Percentiles rank a stretch among this genome's conserved stretches.
Conservation (phyloP, 2,888 invertebrate species). For the Carcina quercana region DNA sequence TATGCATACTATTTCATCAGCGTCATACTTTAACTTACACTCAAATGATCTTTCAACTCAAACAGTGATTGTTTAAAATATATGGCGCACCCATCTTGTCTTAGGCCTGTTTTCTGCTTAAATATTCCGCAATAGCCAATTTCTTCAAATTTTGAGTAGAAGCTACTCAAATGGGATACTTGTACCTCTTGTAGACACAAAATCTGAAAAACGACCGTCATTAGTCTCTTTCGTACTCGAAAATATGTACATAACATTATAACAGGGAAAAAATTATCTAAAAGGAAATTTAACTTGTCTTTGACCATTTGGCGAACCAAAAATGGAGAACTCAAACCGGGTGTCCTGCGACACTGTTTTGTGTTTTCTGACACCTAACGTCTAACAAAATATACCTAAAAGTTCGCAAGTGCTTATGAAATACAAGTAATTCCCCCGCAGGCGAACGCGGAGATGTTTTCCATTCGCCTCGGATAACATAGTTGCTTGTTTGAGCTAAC, state of each 20-base stretch:
- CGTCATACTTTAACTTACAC: too few relatives aligned
- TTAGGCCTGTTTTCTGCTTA: slow-evolving; percentile 87
- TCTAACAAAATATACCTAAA: too few relatives aligned
- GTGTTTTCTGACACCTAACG: too few relatives aligned
- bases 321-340: too few relatives aligned
- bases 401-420: not conserved
- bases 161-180: slow-evolving; percentile 78
- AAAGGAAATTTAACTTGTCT: too few relatives aligned
- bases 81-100: slow-evolving; percentile 93
- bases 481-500: not conserved
- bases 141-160: slow-evolving; percentile 69
- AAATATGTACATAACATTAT: too few relatives aligned
- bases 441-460: not conserved
- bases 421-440: not conserved
- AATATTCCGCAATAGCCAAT: slow-evolving; percentile 84
- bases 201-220: slow-evolving; percentile 79
- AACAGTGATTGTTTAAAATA: slow-evolving; percentile 83
- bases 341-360: too few relatives aligned
- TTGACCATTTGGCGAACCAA: too few relatives aligned
- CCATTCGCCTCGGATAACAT: not conserved
- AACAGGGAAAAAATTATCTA: too few relatives aligned
- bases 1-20: too few relatives aligned
- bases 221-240: too few relatives aligned
- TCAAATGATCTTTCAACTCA: slow-evolving; percentile 75
- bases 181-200: slow-evolving; percentile 95